Percentiles rank a stretch among this genome's conserved stretches.
Evolutionary conservation across 2,797 vertebrate genomes (phyloP).

Genomic region (Urophycis tenuis): DNA sequence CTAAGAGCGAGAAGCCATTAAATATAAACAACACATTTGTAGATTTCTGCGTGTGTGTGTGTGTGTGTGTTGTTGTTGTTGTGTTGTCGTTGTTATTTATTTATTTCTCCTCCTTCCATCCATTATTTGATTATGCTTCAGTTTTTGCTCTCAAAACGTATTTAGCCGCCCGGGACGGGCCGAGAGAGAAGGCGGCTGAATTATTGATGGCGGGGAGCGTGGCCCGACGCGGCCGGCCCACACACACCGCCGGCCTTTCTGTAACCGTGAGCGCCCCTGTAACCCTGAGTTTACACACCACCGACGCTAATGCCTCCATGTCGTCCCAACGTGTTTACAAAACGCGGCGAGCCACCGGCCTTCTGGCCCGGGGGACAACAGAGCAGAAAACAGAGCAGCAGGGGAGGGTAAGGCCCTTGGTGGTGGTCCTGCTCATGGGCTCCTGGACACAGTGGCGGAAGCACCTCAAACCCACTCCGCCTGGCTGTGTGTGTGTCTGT

Average conservation of each 20-base stretch:
- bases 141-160: slow-evolving; percentile 59
- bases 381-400: slow-evolving; percentile 59
- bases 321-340: slow-evolving; percentile 80
- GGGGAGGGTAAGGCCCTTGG: no score
- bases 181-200: slow-evolving; percentile 69
- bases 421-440: no score
- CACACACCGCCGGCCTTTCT: slow-evolving; percentile 72
- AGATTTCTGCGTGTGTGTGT: slow-evolving; percentile 20
- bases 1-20: slow-evolving; percentile 60
- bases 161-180: slow-evolving; percentile 66
- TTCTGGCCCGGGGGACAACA: slow-evolving; percentile 55
- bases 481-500: slow-evolving; percentile 21
- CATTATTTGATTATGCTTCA: slow-evolving; percentile 58
- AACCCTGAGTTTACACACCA: slow-evolving; percentile 72
- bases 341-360: slow-evolving; percentile 67
- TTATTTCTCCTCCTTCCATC: slow-evolving; percentile 47
- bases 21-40: slow-evolving; percentile 53
- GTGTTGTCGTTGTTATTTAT: slow-evolving; percentile 60
- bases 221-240: slow-evolving; percentile 61
- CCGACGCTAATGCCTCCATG: slow-evolving; percentile 75
- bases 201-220: slow-evolving; percentile 72
- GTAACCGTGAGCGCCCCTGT: slow-evolving; percentile 66
- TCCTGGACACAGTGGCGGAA: no score
- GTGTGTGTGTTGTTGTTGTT: slow-evolving; percentile 40
- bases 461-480: no score